phyloP scores from a whole-genome alignment of 1,140 invertebrate genomes.

The Chironomus tepperi region DNA sequence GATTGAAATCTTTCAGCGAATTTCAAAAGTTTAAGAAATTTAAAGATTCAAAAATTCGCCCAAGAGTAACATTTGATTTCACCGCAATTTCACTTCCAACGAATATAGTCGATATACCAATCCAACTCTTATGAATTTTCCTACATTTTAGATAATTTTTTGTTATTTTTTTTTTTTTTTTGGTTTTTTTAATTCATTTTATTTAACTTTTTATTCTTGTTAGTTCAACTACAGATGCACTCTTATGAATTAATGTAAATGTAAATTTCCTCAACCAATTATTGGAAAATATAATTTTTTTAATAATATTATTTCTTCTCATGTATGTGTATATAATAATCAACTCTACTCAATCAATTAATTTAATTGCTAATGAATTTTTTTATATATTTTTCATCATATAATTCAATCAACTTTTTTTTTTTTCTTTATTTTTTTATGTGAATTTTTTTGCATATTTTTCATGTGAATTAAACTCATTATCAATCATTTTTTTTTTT shows the following conservation, averaged over 20 bases:
- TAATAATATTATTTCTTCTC: constrained; percentile 6
- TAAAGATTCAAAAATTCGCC: too few species aligned
- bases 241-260: constrained; percentile 10
- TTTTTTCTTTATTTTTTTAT: constrained; percentile 12
- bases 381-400: constrained; percentile 3
- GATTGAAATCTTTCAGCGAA: too few species aligned
- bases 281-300: constrained; percentile 4
- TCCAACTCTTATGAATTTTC: neutral
- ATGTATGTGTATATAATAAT: constrained; percentile 15
- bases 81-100: too few species aligned
- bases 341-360: constrained; percentile 13
- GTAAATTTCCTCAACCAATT: constrained; percentile 13
- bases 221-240: constrained; percentile 7
- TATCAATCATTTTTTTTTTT: constrained; percentile 21
- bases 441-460: constrained; percentile 23
- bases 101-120: too few species aligned
- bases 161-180: neutral
- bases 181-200: constrained; percentile 14
- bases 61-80: too few species aligned
- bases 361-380: constrained; percentile 14
- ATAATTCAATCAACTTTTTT: constrained; percentile 25
- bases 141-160: neutral
- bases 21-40: too few species aligned
- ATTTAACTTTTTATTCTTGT: neutral
- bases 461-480: constrained; percentile 24